These are phyloP conservation scores for Tichodroma muraria DNA, from an alignment of 2,113 vertebrate genomes.

Conservation along the genomic window DNA sequence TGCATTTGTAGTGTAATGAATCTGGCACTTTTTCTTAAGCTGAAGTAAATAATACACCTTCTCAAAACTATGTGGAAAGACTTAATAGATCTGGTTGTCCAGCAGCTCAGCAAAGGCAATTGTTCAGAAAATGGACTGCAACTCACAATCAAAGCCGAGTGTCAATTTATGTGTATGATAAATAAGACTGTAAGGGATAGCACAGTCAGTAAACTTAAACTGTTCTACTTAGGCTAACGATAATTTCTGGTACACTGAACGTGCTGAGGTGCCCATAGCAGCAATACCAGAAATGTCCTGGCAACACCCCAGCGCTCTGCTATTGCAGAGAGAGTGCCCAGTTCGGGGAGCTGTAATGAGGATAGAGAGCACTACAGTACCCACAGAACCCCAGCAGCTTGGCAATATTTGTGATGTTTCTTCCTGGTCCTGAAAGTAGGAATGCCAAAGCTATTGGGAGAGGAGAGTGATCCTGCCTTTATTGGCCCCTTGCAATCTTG, in stretches of 20 bases:
- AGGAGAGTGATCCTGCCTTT: fast-evolving
- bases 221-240: background rate
- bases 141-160: background rate
- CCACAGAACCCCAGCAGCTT: background rate
- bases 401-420: background rate
- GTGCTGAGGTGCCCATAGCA: background rate
- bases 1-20: background rate
- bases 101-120: background rate
- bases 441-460: background rate
- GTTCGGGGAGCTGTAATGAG: background rate
- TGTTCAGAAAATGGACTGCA: background rate
- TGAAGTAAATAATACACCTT: background rate
- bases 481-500: fast-evolving
- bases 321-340: background rate
- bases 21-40: background rate
- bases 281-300: background rate
- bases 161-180: background rate
- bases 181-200: background rate
- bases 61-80: background rate
- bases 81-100: background rate
- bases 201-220: background rate
- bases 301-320: background rate
- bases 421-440: background rate
- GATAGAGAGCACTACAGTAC: background rate
- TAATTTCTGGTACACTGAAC: background rate